Evolutionary conservation across 2,888 invertebrate genomes (phyloP).

Genomic region (Orthonychiurus folsomi): DNA sequence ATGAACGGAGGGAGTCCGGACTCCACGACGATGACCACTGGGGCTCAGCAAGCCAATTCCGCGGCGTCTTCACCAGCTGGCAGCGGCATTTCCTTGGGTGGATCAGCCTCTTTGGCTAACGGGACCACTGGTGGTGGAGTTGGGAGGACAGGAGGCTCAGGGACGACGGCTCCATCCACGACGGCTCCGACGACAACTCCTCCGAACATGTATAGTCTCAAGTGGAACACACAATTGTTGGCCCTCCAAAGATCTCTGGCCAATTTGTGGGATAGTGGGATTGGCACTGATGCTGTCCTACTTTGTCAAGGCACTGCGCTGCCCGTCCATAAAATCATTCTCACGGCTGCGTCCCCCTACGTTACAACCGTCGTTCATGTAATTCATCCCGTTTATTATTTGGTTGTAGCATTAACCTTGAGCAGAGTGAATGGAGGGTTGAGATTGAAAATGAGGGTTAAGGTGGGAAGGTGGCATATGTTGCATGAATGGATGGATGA

Average conservation of each 20-base stretch:
- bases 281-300: slow-evolving; percentile 40
- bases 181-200: slow-evolving; percentile 15
- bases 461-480: no score
- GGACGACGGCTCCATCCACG: no score
- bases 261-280: slow-evolving; percentile 40
- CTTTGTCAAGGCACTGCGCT: slow-evolving; percentile 41
- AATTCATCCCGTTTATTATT: no score
- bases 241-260: slow-evolving; percentile 40
- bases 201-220: slow-evolving; percentile 38
- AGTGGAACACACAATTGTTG: slow-evolving; percentile 34
- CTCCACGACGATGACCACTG: slow-evolving; percentile 36
- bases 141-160: background rate
- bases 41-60: no score
- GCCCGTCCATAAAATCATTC: slow-evolving; percentile 39
- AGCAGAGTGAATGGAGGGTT: no score
- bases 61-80: slow-evolving; percentile 13
- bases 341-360: slow-evolving; percentile 40
- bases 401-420: no score
- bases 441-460: no score
- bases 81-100: background rate
- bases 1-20: slow-evolving; percentile 35
- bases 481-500: no score
- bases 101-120: background rate
- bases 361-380: slow-evolving; percentile 41
- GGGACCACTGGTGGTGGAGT: background rate